Evolutionary conservation across 1,140 invertebrate species (phyloP).

Genomic region (Drosophila fuyamai): DNA sequence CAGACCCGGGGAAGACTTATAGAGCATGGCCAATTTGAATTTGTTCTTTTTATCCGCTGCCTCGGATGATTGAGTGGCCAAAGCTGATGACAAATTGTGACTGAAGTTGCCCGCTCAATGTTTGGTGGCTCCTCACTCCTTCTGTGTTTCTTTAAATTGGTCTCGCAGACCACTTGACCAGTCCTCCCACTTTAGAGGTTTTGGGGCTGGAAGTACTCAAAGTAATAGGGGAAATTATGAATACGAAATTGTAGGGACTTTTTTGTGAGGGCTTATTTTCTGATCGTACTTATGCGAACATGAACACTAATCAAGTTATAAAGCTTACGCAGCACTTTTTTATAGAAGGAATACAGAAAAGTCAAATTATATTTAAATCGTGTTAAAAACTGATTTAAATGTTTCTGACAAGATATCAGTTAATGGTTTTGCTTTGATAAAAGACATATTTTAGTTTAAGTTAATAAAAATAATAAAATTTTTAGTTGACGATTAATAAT

Average conservation of each 20-base stretch:
- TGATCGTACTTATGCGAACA: background rate
- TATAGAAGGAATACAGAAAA: no score
- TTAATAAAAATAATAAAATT: no score
- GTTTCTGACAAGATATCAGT: no score
- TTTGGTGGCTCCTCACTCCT: slow-evolving; percentile 12
- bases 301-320: background rate
- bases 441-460: no score
- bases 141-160: slow-evolving; percentile 59
- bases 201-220: slow-evolving; percentile 38
- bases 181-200: background rate
- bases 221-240: slow-evolving; percentile 49
- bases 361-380: no score
- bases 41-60: slow-evolving; percentile 22
- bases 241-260: slow-evolving; percentile 41
- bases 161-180: slow-evolving; percentile 73
- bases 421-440: no score
- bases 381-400: no score
- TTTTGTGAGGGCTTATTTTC: background rate
- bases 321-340: background rate
- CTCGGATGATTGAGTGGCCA: slow-evolving; percentile 62
- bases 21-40: slow-evolving; percentile 64
- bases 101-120: slow-evolving; percentile 34
- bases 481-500: no score
- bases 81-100: slow-evolving; percentile 77
- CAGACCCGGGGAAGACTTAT: slow-evolving; percentile 48